Percentiles rank a stretch among this genome's conserved stretches.
phyloP scores from a whole-genome alignment of 2,113 vertebrate species.

The Rana temporaria region DNA sequence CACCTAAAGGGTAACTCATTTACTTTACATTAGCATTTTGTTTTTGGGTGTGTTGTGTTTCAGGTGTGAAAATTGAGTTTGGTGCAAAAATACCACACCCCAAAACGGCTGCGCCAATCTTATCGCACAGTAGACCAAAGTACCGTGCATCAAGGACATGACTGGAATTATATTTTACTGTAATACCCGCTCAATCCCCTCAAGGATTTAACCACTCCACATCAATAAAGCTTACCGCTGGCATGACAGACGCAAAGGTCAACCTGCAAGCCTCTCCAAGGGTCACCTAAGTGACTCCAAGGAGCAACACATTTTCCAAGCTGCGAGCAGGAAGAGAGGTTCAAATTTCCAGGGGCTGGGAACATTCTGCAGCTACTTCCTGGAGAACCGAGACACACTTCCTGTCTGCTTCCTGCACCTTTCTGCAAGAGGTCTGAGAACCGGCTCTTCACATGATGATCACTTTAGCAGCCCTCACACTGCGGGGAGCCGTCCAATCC shows the following conservation, averaged over 20 bases:
- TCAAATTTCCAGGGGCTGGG: conserved; percentile 67
- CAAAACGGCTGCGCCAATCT: too few species aligned
- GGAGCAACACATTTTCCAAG: conserved; percentile 61
- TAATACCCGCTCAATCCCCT: too few species aligned
- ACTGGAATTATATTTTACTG: too few species aligned
- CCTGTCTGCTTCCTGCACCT: conserved; percentile 67
- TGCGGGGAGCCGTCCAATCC: neutral
- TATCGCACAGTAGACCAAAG: too few species aligned
- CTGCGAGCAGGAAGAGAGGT: conserved; percentile 66
- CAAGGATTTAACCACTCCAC: neutral
- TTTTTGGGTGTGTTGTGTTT: too few species aligned
- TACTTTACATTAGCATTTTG: too few species aligned
- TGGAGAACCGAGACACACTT: conserved; percentile 68
- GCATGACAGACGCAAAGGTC: conserved; percentile 28
- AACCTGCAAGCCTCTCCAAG: conserved; percentile 3
- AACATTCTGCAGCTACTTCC: conserved; percentile 72
- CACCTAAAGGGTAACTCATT: too few species aligned
- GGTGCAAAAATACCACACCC: too few species aligned
- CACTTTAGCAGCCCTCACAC: conserved; percentile 23
- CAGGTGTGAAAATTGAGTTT: too few species aligned
- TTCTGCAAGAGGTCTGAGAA: conserved; percentile 69
- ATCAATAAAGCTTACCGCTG: neutral
- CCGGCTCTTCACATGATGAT: conserved; percentile 51
- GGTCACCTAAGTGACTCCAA: conserved; percentile 48
- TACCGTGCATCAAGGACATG: too few species aligned